These are phyloP conservation scores for Columba livia DNA, from an alignment of 2,113 vertebrate species.

Conservation along the genomic window DNA sequence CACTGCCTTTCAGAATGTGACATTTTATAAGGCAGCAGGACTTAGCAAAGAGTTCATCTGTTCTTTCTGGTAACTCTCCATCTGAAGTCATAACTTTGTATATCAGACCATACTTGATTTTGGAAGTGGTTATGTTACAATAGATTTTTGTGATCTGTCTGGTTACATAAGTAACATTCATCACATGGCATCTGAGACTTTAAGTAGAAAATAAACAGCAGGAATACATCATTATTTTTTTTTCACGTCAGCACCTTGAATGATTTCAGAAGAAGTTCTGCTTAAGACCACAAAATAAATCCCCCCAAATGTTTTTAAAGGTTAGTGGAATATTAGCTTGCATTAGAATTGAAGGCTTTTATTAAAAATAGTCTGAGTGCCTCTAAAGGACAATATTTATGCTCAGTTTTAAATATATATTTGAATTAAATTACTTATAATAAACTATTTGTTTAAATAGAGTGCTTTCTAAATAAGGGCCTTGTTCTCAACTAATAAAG, in stretches of 20 bases:
- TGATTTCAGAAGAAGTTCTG: not conserved
- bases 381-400: constrained; percentile 18
- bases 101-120: not conserved
- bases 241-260: not conserved
- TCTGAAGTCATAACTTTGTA: not conserved
- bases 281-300: not conserved
- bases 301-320: constrained; percentile 28
- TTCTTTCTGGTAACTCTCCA: not conserved
- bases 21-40: not conserved
- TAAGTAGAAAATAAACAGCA: not conserved
- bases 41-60: not conserved
- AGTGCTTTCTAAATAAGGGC: not conserved
- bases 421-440: not conserved
- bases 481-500: not conserved
- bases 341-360: not conserved
- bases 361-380: not conserved
- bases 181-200: not conserved
- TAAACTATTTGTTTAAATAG: not conserved
- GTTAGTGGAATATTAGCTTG: constrained; percentile 29
- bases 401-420: not conserved
- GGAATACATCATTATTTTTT: not conserved
- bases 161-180: not conserved
- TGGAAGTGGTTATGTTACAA: not conserved
- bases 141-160: not conserved
- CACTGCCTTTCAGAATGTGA: not conserved